Evolutionary conservation across 2,797 vertebrate genomes (phyloP).

Genomic region (Ataeniobius toweri): DNA sequence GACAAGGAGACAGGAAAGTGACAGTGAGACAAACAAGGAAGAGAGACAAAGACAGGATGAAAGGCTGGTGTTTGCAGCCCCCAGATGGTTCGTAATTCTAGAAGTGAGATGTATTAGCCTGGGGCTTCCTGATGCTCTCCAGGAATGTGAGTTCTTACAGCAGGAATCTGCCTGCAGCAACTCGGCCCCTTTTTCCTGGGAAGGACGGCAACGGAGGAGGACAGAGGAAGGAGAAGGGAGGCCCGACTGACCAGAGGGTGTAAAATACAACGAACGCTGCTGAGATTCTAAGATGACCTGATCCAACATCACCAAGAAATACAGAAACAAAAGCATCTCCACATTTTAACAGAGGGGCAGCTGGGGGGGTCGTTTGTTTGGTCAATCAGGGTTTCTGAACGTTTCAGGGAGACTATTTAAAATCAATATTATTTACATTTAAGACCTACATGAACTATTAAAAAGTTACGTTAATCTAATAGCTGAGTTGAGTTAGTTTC

Average conservation of each 20-base stretch:
- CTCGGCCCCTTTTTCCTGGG: constrained; percentile 48
- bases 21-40: constrained; percentile 34
- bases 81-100: constrained; percentile 67
- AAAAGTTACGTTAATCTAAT: too few species aligned
- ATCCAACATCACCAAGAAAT: constrained; percentile 12
- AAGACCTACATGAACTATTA: too few species aligned
- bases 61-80: constrained; percentile 52
- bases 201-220: constrained; percentile 38
- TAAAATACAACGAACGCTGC: constrained; percentile 36
- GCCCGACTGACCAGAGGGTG: constrained; percentile 30
- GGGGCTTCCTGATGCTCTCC: constrained; percentile 61
- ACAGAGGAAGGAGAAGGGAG: constrained; percentile 14
- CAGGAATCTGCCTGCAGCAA: constrained; percentile 65
- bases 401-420: background rate
- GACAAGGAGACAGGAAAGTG: constrained; percentile 15
- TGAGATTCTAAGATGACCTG: constrained; percentile 33
- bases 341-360: too few species aligned
- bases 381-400: background rate
- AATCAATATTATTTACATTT: too few species aligned
- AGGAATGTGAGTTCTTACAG: constrained; percentile 65
- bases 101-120: constrained; percentile 64
- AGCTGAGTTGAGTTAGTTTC: too few species aligned
- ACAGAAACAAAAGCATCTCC: too few species aligned
- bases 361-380: background rate
- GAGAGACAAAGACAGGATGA: constrained; percentile 39